Evolutionary conservation across 2,888 invertebrate genomes (phyloP).

Genomic region (Hirtodrosophila cameraria): DNA sequence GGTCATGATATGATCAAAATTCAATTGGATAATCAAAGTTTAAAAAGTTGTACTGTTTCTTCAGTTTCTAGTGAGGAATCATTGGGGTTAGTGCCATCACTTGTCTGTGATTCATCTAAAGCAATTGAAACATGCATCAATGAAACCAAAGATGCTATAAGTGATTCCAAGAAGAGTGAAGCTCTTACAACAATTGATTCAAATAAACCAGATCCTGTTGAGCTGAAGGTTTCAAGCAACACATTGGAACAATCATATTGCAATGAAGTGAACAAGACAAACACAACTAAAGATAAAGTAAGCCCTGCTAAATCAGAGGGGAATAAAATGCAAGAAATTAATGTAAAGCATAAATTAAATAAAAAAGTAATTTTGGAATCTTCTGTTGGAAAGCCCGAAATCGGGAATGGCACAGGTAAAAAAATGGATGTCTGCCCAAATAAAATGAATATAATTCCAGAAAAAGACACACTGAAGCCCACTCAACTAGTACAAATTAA

Average conservation of each 20-base stretch:
- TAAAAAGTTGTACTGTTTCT: constrained; percentile 2
- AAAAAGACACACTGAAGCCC: constrained; percentile 48
- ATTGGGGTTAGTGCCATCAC: neutral
- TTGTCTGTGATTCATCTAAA: neutral
- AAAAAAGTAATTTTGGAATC: constrained; percentile 45
- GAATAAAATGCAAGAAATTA: constrained; percentile 17
- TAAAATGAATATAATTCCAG: constrained; percentile 35
- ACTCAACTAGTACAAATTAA: constrained; percentile 73
- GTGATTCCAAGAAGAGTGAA: neutral
- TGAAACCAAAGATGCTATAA: constrained; percentile 3
- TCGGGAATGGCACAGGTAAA: constrained; percentile 24
- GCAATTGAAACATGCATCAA: neutral
- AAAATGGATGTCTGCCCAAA: constrained; percentile 39
- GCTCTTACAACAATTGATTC: constrained; percentile 1
- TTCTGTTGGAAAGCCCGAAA: constrained; percentile 32
- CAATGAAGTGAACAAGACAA: constrained; percentile 23
- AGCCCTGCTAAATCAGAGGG: constrained; percentile 17
- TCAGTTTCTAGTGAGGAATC: neutral
- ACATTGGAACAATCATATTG: constrained; percentile 8
- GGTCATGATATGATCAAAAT: neutral
- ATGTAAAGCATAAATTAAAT: constrained; percentile 48
- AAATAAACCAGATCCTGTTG: constrained; percentile 6
- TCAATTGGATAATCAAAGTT: constrained; percentile 3
- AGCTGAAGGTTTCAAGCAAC: constrained; percentile 3
- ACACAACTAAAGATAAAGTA: constrained; percentile 10